A percentile compares a stretch with the other conserved stretches of the same genome.
Evolutionary conservation across 2,888 invertebrate genomes (phyloP).

Genomic region (Vesta saturnalis): DNA sequence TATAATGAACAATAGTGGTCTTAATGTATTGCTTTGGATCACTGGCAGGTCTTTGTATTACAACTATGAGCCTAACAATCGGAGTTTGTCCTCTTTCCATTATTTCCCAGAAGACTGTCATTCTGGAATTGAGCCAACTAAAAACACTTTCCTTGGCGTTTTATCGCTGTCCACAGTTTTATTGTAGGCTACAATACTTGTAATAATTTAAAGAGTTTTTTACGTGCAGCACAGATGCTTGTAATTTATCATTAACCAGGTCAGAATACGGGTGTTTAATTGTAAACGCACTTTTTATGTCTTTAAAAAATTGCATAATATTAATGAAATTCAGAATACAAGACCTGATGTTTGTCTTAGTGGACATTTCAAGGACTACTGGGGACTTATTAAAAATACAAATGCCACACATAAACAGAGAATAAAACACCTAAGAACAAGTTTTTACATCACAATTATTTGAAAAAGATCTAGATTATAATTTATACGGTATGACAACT

Average conservation of each 20-base stretch:
- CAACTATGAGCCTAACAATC: slow-evolving; percentile 22
- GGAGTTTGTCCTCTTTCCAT: slow-evolving; percentile 21
- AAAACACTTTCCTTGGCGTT: slow-evolving; percentile 45
- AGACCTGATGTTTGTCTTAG: too few species aligned
- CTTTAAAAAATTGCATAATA: too few species aligned
- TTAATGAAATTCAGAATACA: neutral
- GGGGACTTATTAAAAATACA: neutral
- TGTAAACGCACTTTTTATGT: neutral
- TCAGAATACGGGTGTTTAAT: neutral
- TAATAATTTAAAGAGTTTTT: slow-evolving; percentile 19
- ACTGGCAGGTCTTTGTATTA: slow-evolving; percentile 41
- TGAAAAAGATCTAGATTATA: slow-evolving; percentile 1
- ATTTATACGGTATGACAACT: slow-evolving; percentile 2
- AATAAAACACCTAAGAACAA: neutral
- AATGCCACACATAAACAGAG: neutral
- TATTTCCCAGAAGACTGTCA: slow-evolving; percentile 41
- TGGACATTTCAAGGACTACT: neutral
- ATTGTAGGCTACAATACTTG: slow-evolving; percentile 18
- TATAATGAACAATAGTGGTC: slow-evolving; percentile 37
- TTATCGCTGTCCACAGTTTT: slow-evolving; percentile 30
- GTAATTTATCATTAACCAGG: slow-evolving; percentile 13
- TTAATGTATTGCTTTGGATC: slow-evolving; percentile 37
- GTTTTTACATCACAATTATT: neutral
- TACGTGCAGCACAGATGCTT: slow-evolving; percentile 7
- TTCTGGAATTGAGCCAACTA: slow-evolving; percentile 46